Evolutionary conservation across 2,888 invertebrate species (phyloP).

Genomic region (Coenonympha arcania): DNA sequence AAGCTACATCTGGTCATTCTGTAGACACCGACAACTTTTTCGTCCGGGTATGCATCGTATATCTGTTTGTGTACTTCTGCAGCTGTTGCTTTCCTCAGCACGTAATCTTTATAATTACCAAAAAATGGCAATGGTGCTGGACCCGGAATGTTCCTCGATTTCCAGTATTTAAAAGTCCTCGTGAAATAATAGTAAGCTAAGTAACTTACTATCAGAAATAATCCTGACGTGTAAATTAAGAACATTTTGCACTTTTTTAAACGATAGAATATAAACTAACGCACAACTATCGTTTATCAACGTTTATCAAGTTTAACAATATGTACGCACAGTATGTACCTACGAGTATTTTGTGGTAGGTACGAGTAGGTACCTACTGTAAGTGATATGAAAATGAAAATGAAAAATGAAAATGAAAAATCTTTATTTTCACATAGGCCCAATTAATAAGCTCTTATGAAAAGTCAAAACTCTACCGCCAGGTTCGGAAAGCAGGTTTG

Average conservation of each 20-base stretch:
- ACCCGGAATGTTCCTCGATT: neutral
- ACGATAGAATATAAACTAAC: too few relatives aligned
- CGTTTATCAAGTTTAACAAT: too few relatives aligned
- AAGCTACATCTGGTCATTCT: constrained; percentile 42
- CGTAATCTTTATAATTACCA: neutral
- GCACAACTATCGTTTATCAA: too few relatives aligned
- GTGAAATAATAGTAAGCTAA: neutral
- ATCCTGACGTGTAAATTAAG: neutral
- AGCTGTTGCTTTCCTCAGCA: neutral
- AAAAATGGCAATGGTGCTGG: neutral
- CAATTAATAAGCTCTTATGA: too few relatives aligned
- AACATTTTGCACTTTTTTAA: neutral
- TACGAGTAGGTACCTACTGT: too few relatives aligned
- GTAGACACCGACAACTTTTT: constrained; percentile 48
- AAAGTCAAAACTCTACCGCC: too few relatives aligned
- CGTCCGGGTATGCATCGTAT: constrained; percentile 40
- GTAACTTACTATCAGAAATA: neutral
- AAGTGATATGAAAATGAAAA: too few relatives aligned
- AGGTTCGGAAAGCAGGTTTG: too few relatives aligned
- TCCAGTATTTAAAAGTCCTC: neutral
- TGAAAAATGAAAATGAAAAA: too few relatives aligned
- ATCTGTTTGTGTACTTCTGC: constrained; percentile 30
- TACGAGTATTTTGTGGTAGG: too few relatives aligned
- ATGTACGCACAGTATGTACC: too few relatives aligned
- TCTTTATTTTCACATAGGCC: too few relatives aligned